Evolutionary conservation across 1,140 invertebrate genomes (phyloP), one percentile per base, ranked within the genome.

Genomic region (Macrostomum lignano): DNA sequence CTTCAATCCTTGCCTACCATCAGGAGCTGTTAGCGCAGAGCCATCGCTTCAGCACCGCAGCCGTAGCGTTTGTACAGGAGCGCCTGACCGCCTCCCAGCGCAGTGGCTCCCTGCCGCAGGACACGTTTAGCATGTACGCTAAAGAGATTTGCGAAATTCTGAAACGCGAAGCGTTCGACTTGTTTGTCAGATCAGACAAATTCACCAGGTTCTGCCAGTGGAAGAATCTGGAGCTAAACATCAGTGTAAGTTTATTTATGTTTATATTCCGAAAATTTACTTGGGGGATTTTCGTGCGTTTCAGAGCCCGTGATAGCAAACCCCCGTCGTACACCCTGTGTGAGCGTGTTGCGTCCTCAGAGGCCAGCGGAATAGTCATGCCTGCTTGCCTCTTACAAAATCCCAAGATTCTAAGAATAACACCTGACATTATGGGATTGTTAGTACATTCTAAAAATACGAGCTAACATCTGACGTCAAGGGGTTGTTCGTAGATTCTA

Each of bases 141-240:
- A 28, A 28, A 28, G 3, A 5, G 19, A 28, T 28, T 28, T 28
- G 15, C 5, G 15, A 15, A n/a, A 9, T n/a, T 9, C 13, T 28
- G 19, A 3, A 15, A 28, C 19, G 4, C 19, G 15, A 15, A 5
- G 3, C 7, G 71, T 71, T 36, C 62, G 19, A 5, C 5, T 28
- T 28, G 15, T 9, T 28, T 88, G 84, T 66, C n/a, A n/a, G n/a
- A n/a, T n/a, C n/a, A n/a, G 86, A 96, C 47, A 94, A 94, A 66
- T 96, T 91, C 62, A 94, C 84, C 45, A 69, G 91, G 46, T 98
- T 91, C 67, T 96, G 86, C 61, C 91, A 96, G 64, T 98, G 91
- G 91, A 96, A 98, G 65, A 96, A 96, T 61, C 68, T 96, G 65
- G 88, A 96, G 65, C 65, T 96, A 52, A 98, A 96, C 66, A 94